Base-by-base conservation (phyloP, 37 sponge, comb jelly and placozoan species). In the Cliona cf. orientalis region DNA sequence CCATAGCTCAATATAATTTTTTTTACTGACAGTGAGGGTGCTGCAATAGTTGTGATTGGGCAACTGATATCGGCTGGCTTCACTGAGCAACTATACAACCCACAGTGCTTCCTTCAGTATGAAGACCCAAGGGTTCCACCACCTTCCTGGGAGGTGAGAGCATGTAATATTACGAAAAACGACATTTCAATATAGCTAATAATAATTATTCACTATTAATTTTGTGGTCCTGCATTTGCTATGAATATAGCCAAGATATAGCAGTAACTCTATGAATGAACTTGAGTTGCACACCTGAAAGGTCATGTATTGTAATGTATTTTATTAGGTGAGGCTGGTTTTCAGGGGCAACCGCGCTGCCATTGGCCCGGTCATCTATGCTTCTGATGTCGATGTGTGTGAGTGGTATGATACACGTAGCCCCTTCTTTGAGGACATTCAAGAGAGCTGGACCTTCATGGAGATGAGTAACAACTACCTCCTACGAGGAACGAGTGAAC, bases 51-150 rank as follows among this genome's bases (percentile, higher is more conserved):
- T 5, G 81, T 80, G 32, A 68, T 37, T 25, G 28, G 55, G 11
- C 70, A 43, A 6, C 70, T 43, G 9, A 39, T 80, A 23, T 55
- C 81, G 5, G 42, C 37, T 58, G 60, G 60, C 5, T 80, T 80
- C 37, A 14, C 68, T 22, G 38, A 37, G 21, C 56, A 45, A 38
- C 81, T 80, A 25, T 80, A 80, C 69, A 80, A 80, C 22, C 81
- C 81, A 1, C 81, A 80, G 59, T 80, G 81, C 34, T 80, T 80
- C 81, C 58, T 80, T 22, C 81, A 80, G 59, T 80, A 55, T 34
- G 3, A 36, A 1, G 43, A 68, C 3, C 58, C 69, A 2, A 12
- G 3, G 7, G 11, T 12, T 6, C 70, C 58, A 14, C 81, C 81
- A 23, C 5, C 9, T 57, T 58, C 68, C 2, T 80, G 81, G 81